Evolutionary conservation across 2,113 vertebrate genomes (phyloP), one percentile per base, ranked within the genome.

Genomic region (mouse (Mus musculus)): DNA sequence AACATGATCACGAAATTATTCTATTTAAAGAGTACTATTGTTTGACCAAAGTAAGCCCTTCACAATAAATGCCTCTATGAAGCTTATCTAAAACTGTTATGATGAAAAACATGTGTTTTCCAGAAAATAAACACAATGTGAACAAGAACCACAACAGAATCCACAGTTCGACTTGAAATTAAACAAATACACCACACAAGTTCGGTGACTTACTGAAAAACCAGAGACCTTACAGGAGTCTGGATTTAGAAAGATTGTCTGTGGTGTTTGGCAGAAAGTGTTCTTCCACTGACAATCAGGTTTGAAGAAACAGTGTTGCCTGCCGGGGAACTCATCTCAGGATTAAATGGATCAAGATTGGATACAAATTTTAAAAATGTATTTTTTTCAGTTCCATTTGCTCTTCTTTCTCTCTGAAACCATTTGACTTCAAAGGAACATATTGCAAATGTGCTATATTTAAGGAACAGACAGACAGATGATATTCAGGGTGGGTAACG

Each of bases 201-300:
- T 78, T 93, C 65, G 72, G 52, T 75, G 91, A 91, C 77, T 95
- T 87, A 86, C 69, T 94, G 39, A 92, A 92, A 97, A 97, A 89
- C 61, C 75, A 80, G 80, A 88, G 80, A 93, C 75, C 80, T 90
- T 92, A 90, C 52, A 59, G 73, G 30, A 95, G 33, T 75, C 77
- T 87, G 89, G 91, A 89, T 94, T 97, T 95, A 93, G 82, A 91
- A 92, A 94, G 95, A 95, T 93, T 93, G 93, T 93, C 94, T 96
- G 86, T 95, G 67, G 56, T 86, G 90, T 94, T 90, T 90, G 76
- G 90, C 91, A 89, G 82, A 81, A 92, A 96, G 87, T 94, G n/a
- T 80, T 97, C 96, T 91, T 88, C 77, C 52, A 87, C 54, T 78
- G 86, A 90, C 95, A 95, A 96, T 94, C 94, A 96, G 11, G 56